Evolutionary conservation across 2,888 invertebrate genomes (phyloP), one percentile per base, ranked within the genome.

Genomic region (Ormyrus pomaceus): DNA sequence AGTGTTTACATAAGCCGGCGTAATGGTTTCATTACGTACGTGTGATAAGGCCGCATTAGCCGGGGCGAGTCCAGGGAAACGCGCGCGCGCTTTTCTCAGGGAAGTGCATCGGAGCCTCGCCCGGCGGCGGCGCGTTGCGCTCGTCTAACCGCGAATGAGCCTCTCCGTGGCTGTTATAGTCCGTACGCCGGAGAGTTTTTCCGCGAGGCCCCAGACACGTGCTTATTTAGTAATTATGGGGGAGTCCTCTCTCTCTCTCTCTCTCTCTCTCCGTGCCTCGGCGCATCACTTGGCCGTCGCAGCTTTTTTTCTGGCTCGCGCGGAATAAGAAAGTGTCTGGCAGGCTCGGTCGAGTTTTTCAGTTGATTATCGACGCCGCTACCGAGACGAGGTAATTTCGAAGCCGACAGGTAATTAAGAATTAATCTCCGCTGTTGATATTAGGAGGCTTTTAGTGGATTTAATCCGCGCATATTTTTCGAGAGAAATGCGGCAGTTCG

Each of bases 1-100:
- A 48, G 53, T 55, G 80, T 81, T 84, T 83, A 82, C 82, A 81
- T 81, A 83, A 84, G 82, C 80, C 73, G 65, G 69, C 77, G 82
- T 84, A 85, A 85, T 84, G 85, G 81, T 84, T 86, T 85, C 85
- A 85, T 85, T 85, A 84, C 82, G 75, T 80, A 82, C 83, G 82
- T 74, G 80, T 80, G 85, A 85, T 85, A 85, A 85, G 84, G 77
- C 82, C 77, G 82, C 83, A 79, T 84, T 83, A 84, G 83, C 68
- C 73, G 71, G 61, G 19, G 64, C 71, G 66, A 19, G n/a, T 71
- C 53, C 19, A 0, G 1, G 19, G 19, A 19, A 19, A 19, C 19
- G 19, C 19, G 19, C 19, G 19, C 19, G 66, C 71, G 80, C 69
- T 84, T 75, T 84, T 83, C 83, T 84, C 83, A 82, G 80, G 83